A percentile compares a stretch with the other conserved stretches of the same genome.
Conservation (phyloP, 2,888 invertebrate species). For the Rhorus exstirpatorius region DNA sequence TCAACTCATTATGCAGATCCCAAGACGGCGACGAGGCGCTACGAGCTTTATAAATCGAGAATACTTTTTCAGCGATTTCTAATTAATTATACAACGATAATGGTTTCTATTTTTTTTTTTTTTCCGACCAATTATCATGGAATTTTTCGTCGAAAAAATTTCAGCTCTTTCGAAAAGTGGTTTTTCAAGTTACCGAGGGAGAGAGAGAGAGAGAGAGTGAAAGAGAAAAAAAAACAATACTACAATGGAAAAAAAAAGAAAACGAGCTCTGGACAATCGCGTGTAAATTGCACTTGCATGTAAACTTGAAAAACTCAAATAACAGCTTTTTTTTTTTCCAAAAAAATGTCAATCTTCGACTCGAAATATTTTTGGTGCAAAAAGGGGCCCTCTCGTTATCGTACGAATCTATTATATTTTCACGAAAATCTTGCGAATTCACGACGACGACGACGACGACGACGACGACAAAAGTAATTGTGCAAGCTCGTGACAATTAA, state of each 20-base stretch:
- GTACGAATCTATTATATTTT: neutral
- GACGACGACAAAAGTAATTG: neutral
- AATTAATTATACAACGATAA: neutral
- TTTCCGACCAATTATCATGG: neutral
- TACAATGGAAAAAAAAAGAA: neutral
- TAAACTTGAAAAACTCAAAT: neutral
- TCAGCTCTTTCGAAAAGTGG: neutral
- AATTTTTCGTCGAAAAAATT: neutral
- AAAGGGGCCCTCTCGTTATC: neutral
- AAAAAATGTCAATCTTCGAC: neutral
- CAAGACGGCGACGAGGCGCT: neutral
- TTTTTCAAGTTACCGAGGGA: neutral
- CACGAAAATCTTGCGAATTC: neutral
- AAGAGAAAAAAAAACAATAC: too few relatives aligned
- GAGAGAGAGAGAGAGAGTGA: too few relatives aligned
- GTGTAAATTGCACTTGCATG: conserved; percentile 26
- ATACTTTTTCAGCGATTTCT: conserved; percentile 17
- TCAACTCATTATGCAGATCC: neutral
- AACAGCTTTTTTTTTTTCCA: neutral
- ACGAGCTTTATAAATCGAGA: conserved; percentile 7
- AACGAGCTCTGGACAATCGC: neutral
- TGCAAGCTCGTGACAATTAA: neutral
- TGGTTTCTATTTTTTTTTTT: too few relatives aligned
- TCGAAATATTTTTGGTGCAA: too few relatives aligned
- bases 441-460: neutral